phyloP scores from a whole-genome alignment of 2,797 vertebrate genomes.

The Pelodytes ibericus region DNA sequence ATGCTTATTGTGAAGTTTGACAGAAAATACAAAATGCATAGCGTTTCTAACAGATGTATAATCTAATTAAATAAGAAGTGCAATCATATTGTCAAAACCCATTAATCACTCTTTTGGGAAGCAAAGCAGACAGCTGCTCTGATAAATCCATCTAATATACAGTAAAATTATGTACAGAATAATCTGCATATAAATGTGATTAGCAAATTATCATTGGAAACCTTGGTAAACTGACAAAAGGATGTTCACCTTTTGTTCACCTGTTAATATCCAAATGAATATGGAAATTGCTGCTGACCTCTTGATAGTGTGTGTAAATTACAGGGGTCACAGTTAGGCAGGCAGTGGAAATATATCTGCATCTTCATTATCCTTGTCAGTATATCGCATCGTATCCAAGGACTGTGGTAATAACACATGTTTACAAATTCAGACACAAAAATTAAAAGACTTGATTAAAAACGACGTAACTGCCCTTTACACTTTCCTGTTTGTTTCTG shows the following conservation, averaged over 20 bases:
- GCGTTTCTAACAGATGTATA: constrained; percentile 75
- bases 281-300: constrained; percentile 48
- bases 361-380: constrained; percentile 44
- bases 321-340: constrained; percentile 25
- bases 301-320: constrained; percentile 45
- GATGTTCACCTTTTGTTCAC: constrained; percentile 51
- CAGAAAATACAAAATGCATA: constrained; percentile 72
- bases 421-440: neutral
- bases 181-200: constrained; percentile 57
- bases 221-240: constrained; percentile 44
- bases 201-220: constrained; percentile 43
- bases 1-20: constrained; percentile 66
- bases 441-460: neutral
- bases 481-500: too few species aligned
- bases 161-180: constrained; percentile 33
- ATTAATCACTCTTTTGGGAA: constrained; percentile 78
- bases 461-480: too few species aligned
- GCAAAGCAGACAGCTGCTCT: constrained; percentile 74
- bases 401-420: neutral
- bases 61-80: constrained; percentile 77
- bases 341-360: constrained; percentile 32
- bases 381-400: constrained; percentile 19
- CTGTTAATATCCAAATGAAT: constrained; percentile 52
- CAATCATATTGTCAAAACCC: constrained; percentile 78
- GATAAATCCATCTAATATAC: constrained; percentile 31